Evolutionary conservation across 2,113 vertebrate genomes (phyloP), one percentile per base, ranked within the genome.

Genomic region (Megaceryle maxima): DNA sequence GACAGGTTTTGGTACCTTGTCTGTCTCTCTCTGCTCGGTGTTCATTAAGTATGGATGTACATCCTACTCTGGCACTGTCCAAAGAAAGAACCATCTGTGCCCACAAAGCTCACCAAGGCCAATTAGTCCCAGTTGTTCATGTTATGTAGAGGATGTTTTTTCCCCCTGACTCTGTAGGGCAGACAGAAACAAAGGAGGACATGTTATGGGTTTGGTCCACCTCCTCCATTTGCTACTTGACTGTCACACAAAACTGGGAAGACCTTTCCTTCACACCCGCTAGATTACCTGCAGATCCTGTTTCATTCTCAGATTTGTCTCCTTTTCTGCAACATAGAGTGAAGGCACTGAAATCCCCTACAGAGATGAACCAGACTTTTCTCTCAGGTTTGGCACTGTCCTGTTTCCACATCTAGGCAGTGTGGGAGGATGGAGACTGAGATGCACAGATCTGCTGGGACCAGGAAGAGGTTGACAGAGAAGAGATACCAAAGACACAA

Each of bases 121-220:
- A 25, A 28, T 21, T 63, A 37, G 41, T 29, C 53, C 51, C 57
- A 72, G 46, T 12, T 51, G 35, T 87, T 39, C 62, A 16, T 0
- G 0, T 12, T 43, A 69, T 0, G 1, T 6, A 37, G n/a, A 20
- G n/a, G 9, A 50, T 17, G 7, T 20, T 44, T 20, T 44, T 80
- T 33, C 62, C 60, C 20, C 63, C 20, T 62, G 28, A 56, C 33
- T 73, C 33, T 5, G 4, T 2, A 72, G 35, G 33, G 55, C 56
- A 83, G 56, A 24, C 2, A 64, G 60, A 83, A 90, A 64, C 29
- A 69, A 63, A 46, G 18, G 25, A 83, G 48, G n/a, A n/a, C 37
- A 10, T 11, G 22, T 20, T 29, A 37, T 21, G 11, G 28, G 8
- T 66, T 69, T 50, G n/a, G 44, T 83, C 41, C 7, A n/a, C 35